Conservation (phyloP, 2,113 vertebrate genomes). For the Pseudopodoces humilis region DNA sequence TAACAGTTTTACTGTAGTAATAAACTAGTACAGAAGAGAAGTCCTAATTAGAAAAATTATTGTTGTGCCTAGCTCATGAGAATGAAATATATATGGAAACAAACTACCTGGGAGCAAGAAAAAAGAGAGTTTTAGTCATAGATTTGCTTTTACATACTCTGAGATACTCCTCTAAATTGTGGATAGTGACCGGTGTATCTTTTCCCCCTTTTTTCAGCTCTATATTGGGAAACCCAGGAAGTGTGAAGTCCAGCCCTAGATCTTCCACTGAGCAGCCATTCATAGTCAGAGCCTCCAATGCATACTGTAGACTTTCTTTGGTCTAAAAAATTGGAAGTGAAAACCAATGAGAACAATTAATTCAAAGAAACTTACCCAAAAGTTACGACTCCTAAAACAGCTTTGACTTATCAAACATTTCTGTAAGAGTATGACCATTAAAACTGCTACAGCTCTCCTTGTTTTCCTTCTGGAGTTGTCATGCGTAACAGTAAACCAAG, state of each 20-base stretch:
- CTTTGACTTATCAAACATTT: background rate
- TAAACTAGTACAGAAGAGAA: background rate
- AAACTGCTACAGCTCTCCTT: background rate
- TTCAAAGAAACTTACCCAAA: background rate
- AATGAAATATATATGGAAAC: background rate
- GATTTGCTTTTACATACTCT: constrained; percentile 78
- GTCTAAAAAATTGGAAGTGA: constrained; percentile 73
- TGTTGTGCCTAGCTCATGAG: background rate
- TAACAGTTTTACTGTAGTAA: background rate
- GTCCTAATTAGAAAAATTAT: background rate
- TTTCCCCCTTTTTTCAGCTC: constrained; percentile 99
- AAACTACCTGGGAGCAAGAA: background rate
- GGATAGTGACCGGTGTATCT: constrained; percentile 92
- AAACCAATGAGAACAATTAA: constrained; percentile 2
- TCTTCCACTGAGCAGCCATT: constrained; percentile 99
- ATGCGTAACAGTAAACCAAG: background rate
- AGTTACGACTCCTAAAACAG: background rate
- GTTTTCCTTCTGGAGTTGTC: background rate
- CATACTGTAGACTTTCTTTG: constrained; percentile 94
- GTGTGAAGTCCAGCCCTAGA: constrained; percentile 94
- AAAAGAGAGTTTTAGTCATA: background rate
- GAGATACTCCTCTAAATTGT: constrained; percentile 98
- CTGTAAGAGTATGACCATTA: background rate
- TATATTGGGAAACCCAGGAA: constrained; percentile 96
- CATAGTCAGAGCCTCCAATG: constrained; percentile 95